Percentiles rank a stretch among this genome's conserved stretches.
These are phyloP conservation scores for Bolinopsis microptera DNA, from an alignment of 37 sponge, comb jelly and placozoan species.

Conservation along the genomic window DNA sequence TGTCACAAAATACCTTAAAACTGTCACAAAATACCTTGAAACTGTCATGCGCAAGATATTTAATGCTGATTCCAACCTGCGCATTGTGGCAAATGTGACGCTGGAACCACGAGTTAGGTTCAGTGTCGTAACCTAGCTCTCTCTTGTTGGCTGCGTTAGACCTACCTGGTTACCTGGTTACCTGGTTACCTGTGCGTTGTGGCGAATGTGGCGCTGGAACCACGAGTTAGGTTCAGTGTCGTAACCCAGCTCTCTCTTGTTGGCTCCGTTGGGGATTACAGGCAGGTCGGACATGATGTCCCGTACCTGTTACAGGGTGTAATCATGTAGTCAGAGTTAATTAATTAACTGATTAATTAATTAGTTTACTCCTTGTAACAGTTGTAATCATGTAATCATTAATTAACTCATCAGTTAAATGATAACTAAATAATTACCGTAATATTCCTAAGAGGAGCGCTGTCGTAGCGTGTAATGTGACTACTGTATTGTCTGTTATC, in stretches of 20 bases:
- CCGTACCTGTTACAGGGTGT: conserved; percentile 64
- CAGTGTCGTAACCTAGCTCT: conserved; percentile 79
- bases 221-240: conserved; percentile 77
- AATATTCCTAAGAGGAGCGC: conserved; percentile 78
- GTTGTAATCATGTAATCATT: too few relatives aligned
- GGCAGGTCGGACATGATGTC: conserved; percentile 95
- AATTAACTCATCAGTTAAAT: background rate
- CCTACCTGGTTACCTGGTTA: too few relatives aligned
- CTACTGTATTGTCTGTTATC: background rate
- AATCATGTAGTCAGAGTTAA: too few relatives aligned
- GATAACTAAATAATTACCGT: conserved; percentile 68
- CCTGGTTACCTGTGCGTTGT: background rate
- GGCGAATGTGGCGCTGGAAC: conserved; percentile 74
- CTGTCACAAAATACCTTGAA: too few relatives aligned
- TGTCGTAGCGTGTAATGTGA: conserved; percentile 71
- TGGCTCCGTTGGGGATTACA: conserved; percentile 83
- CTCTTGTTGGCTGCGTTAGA: conserved; percentile 79
- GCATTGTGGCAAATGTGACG: conserved; percentile 39
- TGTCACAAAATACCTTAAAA: too few relatives aligned
- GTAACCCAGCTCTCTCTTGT: conserved; percentile 75
- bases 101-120: conserved; percentile 84
- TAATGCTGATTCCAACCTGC: too few relatives aligned
- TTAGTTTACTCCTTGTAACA: too few relatives aligned
- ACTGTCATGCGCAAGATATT: too few relatives aligned
- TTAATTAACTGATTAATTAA: too few relatives aligned